phyloP scores from a whole-genome alignment of 2,113 vertebrate genomes.

The Neomonachus schauinslandi region DNA sequence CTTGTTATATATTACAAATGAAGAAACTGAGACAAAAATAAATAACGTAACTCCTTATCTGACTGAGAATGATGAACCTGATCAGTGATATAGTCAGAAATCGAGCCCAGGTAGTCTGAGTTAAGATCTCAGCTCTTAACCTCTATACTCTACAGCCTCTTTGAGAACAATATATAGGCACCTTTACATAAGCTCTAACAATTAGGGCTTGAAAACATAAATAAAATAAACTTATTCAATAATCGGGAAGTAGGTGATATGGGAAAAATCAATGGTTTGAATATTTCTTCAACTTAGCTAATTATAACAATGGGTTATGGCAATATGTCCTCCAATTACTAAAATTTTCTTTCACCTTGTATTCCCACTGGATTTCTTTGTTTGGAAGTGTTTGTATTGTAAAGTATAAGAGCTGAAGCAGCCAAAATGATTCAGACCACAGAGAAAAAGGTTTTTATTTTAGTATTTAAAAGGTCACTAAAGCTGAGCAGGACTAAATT shows the following conservation, averaged over 20 bases:
- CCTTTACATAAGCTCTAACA: background rate
- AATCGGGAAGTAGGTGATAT: background rate
- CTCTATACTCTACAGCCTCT: background rate
- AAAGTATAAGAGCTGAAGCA: slow-evolving; percentile 70
- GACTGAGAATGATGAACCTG: background rate
- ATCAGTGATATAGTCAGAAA: background rate
- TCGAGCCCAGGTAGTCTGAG: background rate
- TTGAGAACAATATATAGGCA: background rate
- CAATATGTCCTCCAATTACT: slow-evolving; percentile 61
- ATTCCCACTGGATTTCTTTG: slow-evolving; percentile 62
- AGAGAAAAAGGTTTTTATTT: slow-evolving; percentile 85
- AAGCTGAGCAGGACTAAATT: slow-evolving; percentile 83
- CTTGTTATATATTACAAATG: background rate
- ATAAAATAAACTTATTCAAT: background rate
- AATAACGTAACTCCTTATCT: background rate
- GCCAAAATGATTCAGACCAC: slow-evolving; percentile 73
- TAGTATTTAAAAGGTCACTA: slow-evolving; percentile 86
- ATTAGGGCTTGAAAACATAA: background rate
- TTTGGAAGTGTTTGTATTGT: slow-evolving; percentile 69
- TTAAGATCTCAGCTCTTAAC: background rate
- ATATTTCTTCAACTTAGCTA: background rate
- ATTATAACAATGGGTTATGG: background rate
- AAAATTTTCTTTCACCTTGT: slow-evolving; percentile 53
- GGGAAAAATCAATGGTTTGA: slow-evolving; percentile 22
- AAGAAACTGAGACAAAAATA: background rate